Conservation (phyloP, 2,797 vertebrate genomes). For the Parauchenoglanis ngamensis region DNA sequence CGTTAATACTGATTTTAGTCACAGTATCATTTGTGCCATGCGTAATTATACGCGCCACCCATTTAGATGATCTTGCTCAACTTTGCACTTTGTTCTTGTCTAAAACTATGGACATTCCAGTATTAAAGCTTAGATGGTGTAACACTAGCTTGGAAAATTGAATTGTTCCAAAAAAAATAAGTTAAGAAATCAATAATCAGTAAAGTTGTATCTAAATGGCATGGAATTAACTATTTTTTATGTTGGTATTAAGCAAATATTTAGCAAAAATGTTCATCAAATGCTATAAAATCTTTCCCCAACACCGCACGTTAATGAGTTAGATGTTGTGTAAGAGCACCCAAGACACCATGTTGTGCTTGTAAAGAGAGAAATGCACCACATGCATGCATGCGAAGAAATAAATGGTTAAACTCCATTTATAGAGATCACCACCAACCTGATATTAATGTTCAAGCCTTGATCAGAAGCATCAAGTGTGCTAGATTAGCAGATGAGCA, state of each 20-base stretch:
- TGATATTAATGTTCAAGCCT: background rate
- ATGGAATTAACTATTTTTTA: background rate
- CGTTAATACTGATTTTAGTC: background rate
- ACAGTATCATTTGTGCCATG: background rate
- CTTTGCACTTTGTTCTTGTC: background rate
- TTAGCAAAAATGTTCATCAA: background rate
- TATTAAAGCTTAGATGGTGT: background rate
- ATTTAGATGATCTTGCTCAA: background rate
- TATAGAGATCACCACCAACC: background rate
- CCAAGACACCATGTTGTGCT: background rate
- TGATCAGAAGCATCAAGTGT: too few species aligned
- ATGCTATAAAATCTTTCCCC: background rate
- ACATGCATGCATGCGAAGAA: background rate
- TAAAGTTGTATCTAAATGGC: background rate
- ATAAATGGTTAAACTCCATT: background rate
- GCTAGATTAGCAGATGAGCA: background rate
- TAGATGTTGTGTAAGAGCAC: background rate
- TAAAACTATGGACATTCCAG: background rate
- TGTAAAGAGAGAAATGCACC: background rate
- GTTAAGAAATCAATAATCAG: background rate
- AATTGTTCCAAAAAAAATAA: background rate
- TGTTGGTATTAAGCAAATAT: background rate
- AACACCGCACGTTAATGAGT: background rate
- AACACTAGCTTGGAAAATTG: background rate
- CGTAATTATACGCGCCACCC: background rate